A percentile compares a stretch with the other conserved stretches of the same genome.
These are phyloP conservation scores for Sesia bembeciformis DNA, from an alignment of 2,888 invertebrate species.

Conservation along the genomic window DNA sequence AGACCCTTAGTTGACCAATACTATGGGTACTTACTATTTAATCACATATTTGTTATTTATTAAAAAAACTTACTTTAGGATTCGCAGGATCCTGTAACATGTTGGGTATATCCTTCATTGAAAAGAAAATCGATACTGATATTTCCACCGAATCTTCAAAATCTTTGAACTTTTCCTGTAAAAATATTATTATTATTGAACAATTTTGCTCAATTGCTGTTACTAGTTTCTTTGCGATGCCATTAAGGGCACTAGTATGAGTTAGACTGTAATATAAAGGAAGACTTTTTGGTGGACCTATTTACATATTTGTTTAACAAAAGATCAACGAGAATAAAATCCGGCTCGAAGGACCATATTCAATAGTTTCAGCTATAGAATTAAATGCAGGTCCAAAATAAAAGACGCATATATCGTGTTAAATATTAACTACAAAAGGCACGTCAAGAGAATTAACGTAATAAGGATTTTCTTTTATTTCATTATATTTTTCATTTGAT, in stretches of 20 bases:
- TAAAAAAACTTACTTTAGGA: slow-evolving; percentile 52
- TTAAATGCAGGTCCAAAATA: no score
- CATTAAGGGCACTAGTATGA: no score
- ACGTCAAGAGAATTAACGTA: no score
- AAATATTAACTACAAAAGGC: no score
- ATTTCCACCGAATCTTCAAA: slow-evolving; percentile 69
- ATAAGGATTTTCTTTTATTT: no score
- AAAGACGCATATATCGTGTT: no score
- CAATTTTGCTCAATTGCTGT: no score
- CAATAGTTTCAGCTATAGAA: no score
- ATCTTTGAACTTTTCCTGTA: slow-evolving; percentile 63
- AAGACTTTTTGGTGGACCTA: neutral
- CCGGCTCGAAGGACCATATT: no score
- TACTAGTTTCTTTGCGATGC: no score
- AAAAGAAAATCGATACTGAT: slow-evolving; percentile 60
- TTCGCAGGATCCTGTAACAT: slow-evolving; percentile 62
- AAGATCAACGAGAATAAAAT: neutral
- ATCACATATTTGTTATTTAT: neutral
- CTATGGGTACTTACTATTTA: neutral
- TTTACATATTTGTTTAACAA: neutral
- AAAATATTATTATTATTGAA: slow-evolving; percentile 2
- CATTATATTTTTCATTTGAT: no score
- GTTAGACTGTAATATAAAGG: no score
- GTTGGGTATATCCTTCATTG: slow-evolving; percentile 71
- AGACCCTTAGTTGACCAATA: neutral